A percentile compares a stretch with the other conserved stretches of the same genome.
phyloP scores from a whole-genome alignment of 2,888 invertebrate species.

The Lymantria monacha region DNA sequence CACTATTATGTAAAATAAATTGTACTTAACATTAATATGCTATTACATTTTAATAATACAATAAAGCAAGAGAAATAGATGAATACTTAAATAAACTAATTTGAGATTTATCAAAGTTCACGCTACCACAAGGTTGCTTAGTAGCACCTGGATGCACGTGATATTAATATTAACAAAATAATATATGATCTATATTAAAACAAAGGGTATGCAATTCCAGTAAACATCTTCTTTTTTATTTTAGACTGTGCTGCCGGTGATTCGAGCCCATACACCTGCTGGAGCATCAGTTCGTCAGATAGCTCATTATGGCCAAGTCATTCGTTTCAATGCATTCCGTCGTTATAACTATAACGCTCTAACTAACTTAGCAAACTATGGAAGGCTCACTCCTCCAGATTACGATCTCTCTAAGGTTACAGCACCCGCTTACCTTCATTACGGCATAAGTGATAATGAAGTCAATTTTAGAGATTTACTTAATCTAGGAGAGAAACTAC shows the following conservation, averaged over 20 bases:
- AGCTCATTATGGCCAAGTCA: constrained; percentile 50
- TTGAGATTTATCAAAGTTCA: no score
- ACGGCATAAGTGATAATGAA: constrained; percentile 36
- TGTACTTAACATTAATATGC: no score
- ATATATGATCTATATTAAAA: no score
- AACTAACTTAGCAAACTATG: constrained; percentile 42
- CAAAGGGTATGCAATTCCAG: no score
- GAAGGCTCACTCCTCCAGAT: constrained; percentile 38
- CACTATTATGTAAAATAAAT: no score
- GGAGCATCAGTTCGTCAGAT: constrained; percentile 52
- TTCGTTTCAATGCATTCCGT: constrained; percentile 41
- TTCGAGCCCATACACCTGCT: constrained; percentile 50
- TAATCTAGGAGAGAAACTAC: constrained; percentile 28
- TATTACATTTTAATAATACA: no score
- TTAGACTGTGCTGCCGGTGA: constrained; percentile 53
- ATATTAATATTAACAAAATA: no score
- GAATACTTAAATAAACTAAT: no score
- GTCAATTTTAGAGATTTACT: constrained; percentile 39
- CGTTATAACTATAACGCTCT: constrained; percentile 41
- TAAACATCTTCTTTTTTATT: constrained; percentile 1
- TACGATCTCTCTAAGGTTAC: constrained; percentile 44
- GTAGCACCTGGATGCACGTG: no score
- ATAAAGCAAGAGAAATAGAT: no score
- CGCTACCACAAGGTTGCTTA: no score
- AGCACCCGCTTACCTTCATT: constrained; percentile 43